phyloP scores from a whole-genome alignment of 2,113 vertebrate species.

The Fregetta grallaria region DNA sequence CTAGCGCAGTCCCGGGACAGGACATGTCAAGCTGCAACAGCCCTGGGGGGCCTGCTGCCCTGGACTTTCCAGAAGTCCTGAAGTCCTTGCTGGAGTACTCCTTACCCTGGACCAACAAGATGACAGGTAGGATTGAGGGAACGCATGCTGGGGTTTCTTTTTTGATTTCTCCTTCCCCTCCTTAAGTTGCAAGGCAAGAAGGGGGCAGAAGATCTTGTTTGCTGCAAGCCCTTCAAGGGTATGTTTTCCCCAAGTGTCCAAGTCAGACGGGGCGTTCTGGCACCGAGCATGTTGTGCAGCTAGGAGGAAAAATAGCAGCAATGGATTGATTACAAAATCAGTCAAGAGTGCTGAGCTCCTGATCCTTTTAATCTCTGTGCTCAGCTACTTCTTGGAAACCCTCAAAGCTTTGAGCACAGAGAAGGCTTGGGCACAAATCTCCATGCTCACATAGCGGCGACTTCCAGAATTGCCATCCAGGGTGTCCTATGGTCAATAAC shows the following conservation, averaged over 20 bases:
- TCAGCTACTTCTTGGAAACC: neutral
- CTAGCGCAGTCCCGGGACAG: neutral
- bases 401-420: neutral
- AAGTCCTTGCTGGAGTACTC: constrained; percentile 86
- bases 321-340: neutral
- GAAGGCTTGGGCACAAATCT: neutral
- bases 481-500: neutral
- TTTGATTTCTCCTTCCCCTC: neutral
- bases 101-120: constrained; percentile 76
- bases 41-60: constrained; percentile 67
- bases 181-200: neutral
- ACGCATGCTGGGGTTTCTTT: neutral
- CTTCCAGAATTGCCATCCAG: neutral
- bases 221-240: neutral
- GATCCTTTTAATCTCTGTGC: constrained; percentile 10
- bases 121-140: constrained; percentile 73
- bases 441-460: accelerated
- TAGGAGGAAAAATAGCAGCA: neutral
- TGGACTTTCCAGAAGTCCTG: constrained; percentile 87
- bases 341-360: neutral
- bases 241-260: neutral
- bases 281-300: neutral
- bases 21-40: constrained; percentile 72
- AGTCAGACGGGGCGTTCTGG: neutral
- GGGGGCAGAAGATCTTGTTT: neutral